These are phyloP conservation scores for Eustalomyia histrio DNA, from an alignment of 2,888 invertebrate genomes.

Conservation along the genomic window DNA sequence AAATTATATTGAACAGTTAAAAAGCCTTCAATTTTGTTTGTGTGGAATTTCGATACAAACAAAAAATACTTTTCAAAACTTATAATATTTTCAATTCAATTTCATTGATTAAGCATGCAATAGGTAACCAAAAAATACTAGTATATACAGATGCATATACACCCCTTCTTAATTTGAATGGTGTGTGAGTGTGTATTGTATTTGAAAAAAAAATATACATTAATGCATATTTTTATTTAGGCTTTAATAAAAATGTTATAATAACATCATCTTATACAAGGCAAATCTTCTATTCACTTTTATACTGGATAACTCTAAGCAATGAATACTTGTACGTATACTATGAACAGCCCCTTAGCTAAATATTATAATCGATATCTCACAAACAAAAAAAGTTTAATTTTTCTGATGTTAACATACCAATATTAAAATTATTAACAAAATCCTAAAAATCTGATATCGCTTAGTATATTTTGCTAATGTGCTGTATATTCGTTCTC, in stretches of 20 bases:
- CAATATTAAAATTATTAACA: too few relatives aligned
- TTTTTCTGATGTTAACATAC: too few relatives aligned
- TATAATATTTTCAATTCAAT: not conserved
- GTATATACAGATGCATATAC: not conserved
- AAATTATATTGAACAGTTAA: too few relatives aligned
- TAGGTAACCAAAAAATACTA: not conserved
- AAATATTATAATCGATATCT: too few relatives aligned
- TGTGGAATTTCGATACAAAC: too few relatives aligned
- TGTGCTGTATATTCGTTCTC: not conserved
- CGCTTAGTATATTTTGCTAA: too few relatives aligned
- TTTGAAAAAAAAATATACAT: not conserved
- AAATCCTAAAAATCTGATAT: too few relatives aligned
- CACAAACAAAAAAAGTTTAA: too few relatives aligned
- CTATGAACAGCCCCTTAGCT: too few relatives aligned
- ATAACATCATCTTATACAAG: slow-evolving; percentile 6
- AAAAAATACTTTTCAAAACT: too few relatives aligned
- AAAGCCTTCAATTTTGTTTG: too few relatives aligned
- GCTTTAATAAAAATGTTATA: slow-evolving; percentile 22
- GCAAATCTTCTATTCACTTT: not conserved
- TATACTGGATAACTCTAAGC: not conserved
- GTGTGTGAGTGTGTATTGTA: too few relatives aligned
- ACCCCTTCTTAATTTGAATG: not conserved
- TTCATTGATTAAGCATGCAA: not conserved
- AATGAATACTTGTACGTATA: not conserved
- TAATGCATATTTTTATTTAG: slow-evolving; percentile 25